Conservation (phyloP, 2,797 vertebrate genomes). For the Coregonus suidteri region DNA sequence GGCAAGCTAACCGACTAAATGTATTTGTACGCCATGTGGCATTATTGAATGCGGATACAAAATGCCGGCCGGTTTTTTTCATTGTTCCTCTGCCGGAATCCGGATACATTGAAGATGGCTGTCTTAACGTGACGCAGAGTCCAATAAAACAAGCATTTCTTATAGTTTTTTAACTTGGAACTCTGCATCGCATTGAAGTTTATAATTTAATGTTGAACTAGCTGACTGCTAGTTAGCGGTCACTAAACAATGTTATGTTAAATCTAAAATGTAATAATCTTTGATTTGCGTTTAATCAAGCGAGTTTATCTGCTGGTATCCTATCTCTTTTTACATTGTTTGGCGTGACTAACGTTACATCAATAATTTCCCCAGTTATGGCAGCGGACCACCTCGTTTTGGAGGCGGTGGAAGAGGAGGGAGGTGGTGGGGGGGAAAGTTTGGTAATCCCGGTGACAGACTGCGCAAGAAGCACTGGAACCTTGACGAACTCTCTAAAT, state of each 20-base stretch:
- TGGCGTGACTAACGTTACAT: neutral
- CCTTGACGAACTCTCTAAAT: constrained; percentile 94
- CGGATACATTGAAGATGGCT: constrained; percentile 66
- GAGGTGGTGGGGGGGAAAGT: constrained; percentile 83
- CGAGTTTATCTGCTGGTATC: neutral
- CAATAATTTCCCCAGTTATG: constrained; percentile 70
- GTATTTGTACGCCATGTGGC: constrained; percentile 67
- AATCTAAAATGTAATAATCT: neutral
- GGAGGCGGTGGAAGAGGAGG: constrained; percentile 86
- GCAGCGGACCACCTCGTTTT: constrained; percentile 89
- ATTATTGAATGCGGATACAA: constrained; percentile 63
- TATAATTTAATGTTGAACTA: neutral
- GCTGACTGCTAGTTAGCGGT: neutral
- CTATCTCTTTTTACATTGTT: neutral
- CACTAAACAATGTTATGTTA: too few species aligned
- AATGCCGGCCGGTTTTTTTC: constrained; percentile 73
- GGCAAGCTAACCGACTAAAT: neutral
- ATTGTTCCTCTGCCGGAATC: constrained; percentile 69
- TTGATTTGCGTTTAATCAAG: neutral
- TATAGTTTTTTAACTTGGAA: neutral
- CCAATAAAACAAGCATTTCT: neutral
- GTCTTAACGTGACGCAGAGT: constrained; percentile 52
- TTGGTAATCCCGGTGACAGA: constrained; percentile 94
- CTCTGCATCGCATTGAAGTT: neutral
- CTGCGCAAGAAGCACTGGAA: constrained; percentile 98